Base-by-base conservation (phyloP, 2,888 invertebrate species). In the Lithophane semibrunnea region DNA sequence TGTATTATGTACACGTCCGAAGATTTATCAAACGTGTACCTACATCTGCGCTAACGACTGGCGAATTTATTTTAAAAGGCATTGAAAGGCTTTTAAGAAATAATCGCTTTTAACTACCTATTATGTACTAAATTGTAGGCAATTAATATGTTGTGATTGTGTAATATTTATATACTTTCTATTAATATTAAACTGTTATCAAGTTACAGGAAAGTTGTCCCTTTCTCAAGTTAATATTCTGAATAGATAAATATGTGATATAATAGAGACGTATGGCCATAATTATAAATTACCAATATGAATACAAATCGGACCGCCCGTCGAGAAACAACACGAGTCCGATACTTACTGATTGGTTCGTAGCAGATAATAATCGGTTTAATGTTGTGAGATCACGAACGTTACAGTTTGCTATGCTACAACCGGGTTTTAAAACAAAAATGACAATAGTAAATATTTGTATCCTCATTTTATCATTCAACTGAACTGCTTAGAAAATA, bases 101-200 rank as follows among this genome's bases (percentile, higher is more conserved):
- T 73, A 86, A 80, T 83, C 29, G 54, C 52, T 52, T 63, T 77
- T 60, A 73, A 52, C 75, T 47, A 54, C 64, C 64, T 80, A 80
- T 80, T 84, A 80, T 83, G 66, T 71, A 70, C 63, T 74, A 77
- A 80, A 82, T 61, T 76, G 67, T 64, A 52, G 71, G 73, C 82
- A 86, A 87, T 84, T 79, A 83, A 83, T 84, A 76, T 75, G 54
- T 77, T 74, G 65, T 69, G 82, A 85, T 88, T 88, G 83, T 83
- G 68, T 83, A 85, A 87, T 80, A 74, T 78, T 86, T 75, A 78
- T 44, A 65, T 83, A 80, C 82, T 88, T 88, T 88, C 88, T 86
- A 87, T 63, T 72, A 75, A 83, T 73, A 79, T 75, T 52, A 75
- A 75, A 75, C 54, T 42, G 68, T 83, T 82, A 75, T 79, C 68